Conservation (phyloP, 2,888 invertebrate species). For the Callimorpha dominula region DNA sequence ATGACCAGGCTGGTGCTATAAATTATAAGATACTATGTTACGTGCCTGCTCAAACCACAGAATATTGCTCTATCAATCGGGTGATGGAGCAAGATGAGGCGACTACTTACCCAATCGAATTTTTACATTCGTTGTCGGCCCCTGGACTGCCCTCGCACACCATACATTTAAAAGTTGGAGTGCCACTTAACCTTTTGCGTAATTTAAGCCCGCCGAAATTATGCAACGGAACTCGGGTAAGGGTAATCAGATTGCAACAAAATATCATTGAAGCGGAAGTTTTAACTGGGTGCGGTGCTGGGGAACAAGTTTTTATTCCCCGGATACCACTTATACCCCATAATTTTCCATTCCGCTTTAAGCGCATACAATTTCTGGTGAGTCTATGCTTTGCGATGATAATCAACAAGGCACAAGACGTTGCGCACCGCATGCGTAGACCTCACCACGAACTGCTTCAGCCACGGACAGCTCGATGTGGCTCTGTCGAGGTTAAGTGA, state of each 20-base stretch:
- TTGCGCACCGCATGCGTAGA: background rate
- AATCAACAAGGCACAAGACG: conserved; percentile 19
- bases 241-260: background rate
- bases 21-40: background rate
- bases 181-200: conserved; percentile 6
- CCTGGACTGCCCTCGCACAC: background rate
- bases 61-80: conserved; percentile 20
- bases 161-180: conserved; percentile 3
- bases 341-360: conserved; percentile 47
- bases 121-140: background rate
- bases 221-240: conserved; percentile 10
- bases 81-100: conserved; percentile 7
- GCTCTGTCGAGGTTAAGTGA: background rate
- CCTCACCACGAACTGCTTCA: conserved; percentile 3
- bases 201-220: conserved; percentile 15
- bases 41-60: background rate
- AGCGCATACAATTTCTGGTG: conserved; percentile 40
- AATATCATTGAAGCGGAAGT: conserved; percentile 4
- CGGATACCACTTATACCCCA: conserved; percentile 42
- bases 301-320: conserved; percentile 28
- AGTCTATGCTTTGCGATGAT: conserved; percentile 42
- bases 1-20: background rate
- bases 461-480: conserved; percentile 5
- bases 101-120: conserved; percentile 3
- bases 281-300: background rate